Evolutionary conservation across 2,888 invertebrate species (phyloP).

Genomic region (Sesamia inferens): DNA sequence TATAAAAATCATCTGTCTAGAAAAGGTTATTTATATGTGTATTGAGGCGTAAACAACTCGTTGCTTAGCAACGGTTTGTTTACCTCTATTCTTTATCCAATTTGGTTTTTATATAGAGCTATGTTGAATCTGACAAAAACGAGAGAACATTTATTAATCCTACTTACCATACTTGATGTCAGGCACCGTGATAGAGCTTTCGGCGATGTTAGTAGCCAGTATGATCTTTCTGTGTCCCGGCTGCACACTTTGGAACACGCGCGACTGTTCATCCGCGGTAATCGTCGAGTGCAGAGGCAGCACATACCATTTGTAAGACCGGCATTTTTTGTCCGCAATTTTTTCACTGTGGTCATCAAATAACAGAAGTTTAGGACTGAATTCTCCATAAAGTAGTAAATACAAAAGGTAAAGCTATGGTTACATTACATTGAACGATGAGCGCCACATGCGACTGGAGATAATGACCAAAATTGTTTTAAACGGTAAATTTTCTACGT

Average conservation of each 20-base stretch:
- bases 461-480: too few relatives aligned
- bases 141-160: background rate
- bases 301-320: conserved; percentile 88
- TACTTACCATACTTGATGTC: conserved; percentile 94
- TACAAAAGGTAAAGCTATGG: background rate
- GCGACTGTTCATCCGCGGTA: conserved; percentile 93
- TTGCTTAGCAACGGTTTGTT: too few relatives aligned
- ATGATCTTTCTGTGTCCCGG: conserved; percentile 94
- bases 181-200: conserved; percentile 97
- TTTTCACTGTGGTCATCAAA: conserved; percentile 64
- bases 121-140: background rate
- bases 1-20: too few relatives aligned
- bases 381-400: background rate
- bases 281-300: conserved; percentile 93
- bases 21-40: too few relatives aligned
- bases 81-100: too few relatives aligned
- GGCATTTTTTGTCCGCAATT: conserved; percentile 71
- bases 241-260: conserved; percentile 90
- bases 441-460: too few relatives aligned
- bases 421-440: background rate
- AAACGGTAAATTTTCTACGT: too few relatives aligned
- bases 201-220: conserved; percentile 97
- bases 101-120: too few relatives aligned
- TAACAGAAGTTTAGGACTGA: background rate
- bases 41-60: too few relatives aligned